Conservation (phyloP, 2,888 invertebrate genomes). For the Octonoba sinensis region DNA sequence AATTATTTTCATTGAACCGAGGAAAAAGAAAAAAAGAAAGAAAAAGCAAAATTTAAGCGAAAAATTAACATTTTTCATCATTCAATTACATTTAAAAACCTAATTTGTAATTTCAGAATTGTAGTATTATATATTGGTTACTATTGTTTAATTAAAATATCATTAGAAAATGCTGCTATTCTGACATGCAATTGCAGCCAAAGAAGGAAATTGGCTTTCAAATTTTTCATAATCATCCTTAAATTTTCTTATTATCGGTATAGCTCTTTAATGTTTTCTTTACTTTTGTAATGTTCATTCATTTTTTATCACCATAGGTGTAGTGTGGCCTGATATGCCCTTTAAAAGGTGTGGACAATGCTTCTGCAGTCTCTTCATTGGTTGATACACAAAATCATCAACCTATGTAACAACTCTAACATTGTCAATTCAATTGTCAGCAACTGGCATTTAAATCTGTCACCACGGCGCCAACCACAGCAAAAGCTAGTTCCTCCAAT, state of each 20-base stretch:
- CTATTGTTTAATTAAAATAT: no score
- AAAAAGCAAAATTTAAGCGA: no score
- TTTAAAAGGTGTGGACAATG: constrained; percentile 69
- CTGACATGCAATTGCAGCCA: no score
- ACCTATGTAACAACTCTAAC: constrained; percentile 30
- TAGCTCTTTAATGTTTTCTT: not conserved
- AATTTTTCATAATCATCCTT: no score
- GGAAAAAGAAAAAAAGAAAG: no score
- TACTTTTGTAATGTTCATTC: not conserved
- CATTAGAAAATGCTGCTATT: no score
- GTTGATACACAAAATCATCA: constrained; percentile 64
- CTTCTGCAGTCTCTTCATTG: constrained; percentile 69
- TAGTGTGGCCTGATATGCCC: constrained; percentile 71
- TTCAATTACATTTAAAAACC: no score
- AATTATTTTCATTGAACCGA: no score
- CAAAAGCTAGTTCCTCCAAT: constrained; percentile 81
- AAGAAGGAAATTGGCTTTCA: no score
- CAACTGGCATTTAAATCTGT: constrained; percentile 65
- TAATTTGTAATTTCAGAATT: no score
- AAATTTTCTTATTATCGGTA: not conserved
- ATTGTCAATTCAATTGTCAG: constrained; percentile 23
- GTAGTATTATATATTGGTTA: no score
- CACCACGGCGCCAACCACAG: constrained; percentile 66
- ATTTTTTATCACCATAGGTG: constrained; percentile 39
- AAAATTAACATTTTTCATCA: no score